Conservation (phyloP, 2,888 invertebrate genomes). For the Lottia gigantea region DNA sequence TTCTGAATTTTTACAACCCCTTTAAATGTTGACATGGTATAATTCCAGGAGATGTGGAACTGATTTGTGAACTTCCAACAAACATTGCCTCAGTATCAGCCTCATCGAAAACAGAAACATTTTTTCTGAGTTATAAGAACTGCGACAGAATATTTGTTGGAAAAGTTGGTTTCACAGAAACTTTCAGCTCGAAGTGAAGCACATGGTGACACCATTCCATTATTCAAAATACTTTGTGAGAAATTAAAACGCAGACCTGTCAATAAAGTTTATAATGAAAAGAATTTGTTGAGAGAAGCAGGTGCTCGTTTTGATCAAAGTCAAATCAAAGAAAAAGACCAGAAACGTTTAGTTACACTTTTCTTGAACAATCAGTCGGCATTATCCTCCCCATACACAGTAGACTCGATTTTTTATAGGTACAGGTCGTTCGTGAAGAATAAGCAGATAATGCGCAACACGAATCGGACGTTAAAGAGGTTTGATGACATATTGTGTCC, state of each 20-base stretch:
- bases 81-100: neutral
- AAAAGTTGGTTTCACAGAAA: neutral
- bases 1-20: too few relatives aligned
- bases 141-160: neutral
- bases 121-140: neutral
- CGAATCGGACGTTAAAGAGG: neutral
- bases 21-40: too few relatives aligned
- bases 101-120: neutral
- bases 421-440: neutral
- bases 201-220: neutral
- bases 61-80: neutral
- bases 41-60: neutral
- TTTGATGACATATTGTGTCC: neutral
- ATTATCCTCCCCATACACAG: neutral
- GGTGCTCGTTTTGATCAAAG: too few relatives aligned
- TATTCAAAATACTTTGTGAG: neutral
- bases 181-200: neutral
- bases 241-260: too few relatives aligned
- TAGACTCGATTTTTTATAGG: neutral
- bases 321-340: too few relatives aligned
- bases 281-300: too few relatives aligned
- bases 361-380: conserved; percentile 1
- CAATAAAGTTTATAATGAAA: too few relatives aligned
- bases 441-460: neutral
- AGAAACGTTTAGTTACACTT: neutral